Percentiles rank a stretch among this genome's conserved stretches.
Evolutionary conservation across 2,797 vertebrate species (phyloP).

Genomic region (Muscicapa striata): DNA sequence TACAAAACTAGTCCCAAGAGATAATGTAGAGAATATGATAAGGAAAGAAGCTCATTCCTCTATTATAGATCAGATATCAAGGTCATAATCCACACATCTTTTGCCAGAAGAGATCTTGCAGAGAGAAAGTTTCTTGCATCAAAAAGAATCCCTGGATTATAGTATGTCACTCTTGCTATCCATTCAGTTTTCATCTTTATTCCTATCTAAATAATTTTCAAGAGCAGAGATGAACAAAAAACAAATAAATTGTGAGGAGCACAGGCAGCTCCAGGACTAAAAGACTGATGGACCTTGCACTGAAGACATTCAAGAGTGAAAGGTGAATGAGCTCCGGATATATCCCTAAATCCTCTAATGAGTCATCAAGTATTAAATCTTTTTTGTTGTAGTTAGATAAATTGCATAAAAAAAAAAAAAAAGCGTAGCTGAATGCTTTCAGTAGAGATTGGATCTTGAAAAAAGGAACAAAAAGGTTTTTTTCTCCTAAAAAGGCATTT

Average conservation of each 20-base stretch:
- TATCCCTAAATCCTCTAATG: background rate
- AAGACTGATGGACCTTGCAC: background rate
- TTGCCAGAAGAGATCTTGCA: background rate
- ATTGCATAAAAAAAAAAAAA: background rate
- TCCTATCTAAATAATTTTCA: background rate
- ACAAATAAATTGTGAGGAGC: background rate
- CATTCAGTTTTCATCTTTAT: background rate
- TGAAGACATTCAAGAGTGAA: background rate
- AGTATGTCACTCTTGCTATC: background rate
- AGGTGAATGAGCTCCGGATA: background rate
- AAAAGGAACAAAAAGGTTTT: background rate
- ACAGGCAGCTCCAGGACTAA: background rate
- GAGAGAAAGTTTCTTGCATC: background rate
- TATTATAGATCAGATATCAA: background rate
- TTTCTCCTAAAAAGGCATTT: background rate
- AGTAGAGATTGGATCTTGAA: background rate
- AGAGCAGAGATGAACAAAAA: background rate
- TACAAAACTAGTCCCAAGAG: background rate
- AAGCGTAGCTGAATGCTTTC: background rate
- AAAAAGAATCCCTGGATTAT: background rate
- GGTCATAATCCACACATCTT: background rate
- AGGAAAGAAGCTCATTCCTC: background rate
- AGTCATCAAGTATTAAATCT: background rate
- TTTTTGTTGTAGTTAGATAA: background rate
- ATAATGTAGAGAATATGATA: background rate